Conservation (phyloP, 2,888 invertebrate genomes). For the Rhodophaea formosa region DNA sequence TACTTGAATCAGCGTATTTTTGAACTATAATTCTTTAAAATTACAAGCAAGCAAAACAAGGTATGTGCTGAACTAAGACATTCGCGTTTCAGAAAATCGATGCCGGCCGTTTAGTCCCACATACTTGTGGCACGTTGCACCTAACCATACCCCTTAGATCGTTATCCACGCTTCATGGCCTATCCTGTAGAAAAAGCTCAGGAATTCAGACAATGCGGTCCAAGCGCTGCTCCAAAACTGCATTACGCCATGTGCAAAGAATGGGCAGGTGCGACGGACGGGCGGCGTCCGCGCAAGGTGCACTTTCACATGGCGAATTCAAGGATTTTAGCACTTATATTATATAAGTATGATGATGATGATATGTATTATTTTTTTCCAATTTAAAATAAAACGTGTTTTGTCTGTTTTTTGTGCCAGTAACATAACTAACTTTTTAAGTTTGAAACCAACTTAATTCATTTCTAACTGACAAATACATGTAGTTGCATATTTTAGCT, state of each 20-base stretch:
- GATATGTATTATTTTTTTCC: not conserved
- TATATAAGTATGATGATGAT: not conserved
- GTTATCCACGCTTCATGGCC: constrained; percentile 26
- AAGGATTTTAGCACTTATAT: constrained; percentile 42
- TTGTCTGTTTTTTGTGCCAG: no score
- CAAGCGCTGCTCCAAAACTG: constrained; percentile 60
- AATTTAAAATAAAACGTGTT: no score
- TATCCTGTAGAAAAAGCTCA: constrained; percentile 33
- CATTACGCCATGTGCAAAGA: constrained; percentile 71
- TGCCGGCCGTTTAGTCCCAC: not conserved
- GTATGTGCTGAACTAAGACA: no score
- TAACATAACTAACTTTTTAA: no score
- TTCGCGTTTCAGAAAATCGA: not conserved
- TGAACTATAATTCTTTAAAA: no score
- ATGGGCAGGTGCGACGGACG: constrained; percentile 63
- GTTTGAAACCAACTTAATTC: no score
- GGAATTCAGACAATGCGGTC: constrained; percentile 50
- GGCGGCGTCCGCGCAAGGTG: constrained; percentile 59
- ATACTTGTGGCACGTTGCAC: not conserved
- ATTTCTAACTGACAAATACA: no score
- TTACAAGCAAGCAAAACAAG: no score
- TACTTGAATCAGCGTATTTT: no score
- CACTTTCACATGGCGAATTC: constrained; percentile 57
- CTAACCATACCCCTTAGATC: not conserved
- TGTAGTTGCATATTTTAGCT: no score